Evolutionary conservation across 2,113 vertebrate species (phyloP).

Genomic region (Alethe castanea): DNA sequence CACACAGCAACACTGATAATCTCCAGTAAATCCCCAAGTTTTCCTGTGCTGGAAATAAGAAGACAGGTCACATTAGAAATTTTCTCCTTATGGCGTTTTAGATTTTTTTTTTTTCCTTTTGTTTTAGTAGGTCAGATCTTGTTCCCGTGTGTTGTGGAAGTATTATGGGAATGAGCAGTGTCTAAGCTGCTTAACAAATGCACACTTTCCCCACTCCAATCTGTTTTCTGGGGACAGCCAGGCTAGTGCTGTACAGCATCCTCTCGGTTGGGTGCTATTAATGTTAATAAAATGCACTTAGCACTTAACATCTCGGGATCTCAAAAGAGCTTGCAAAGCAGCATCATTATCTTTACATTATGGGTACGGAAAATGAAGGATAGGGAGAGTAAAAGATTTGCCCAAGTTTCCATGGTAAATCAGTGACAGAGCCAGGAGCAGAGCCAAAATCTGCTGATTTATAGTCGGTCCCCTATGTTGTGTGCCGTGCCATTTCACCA

Average conservation of each 20-base stretch:
- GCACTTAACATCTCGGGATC: conserved; percentile 56
- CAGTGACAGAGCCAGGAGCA: conserved; percentile 54
- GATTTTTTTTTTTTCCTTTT: neutral
- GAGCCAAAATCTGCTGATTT: conserved; percentile 63
- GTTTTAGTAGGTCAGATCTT: conserved; percentile 40
- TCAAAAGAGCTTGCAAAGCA: conserved; percentile 59
- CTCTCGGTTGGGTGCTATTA: conserved; percentile 56
- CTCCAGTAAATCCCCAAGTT: conserved; percentile 43
- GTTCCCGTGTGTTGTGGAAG: neutral
- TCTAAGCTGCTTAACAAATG: conserved; percentile 58
- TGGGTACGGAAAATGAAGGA: conserved; percentile 17
- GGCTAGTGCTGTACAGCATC: conserved; percentile 18
- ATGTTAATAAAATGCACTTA: conserved; percentile 65
- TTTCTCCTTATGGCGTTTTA: neutral
- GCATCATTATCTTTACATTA: conserved; percentile 67
- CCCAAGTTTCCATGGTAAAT: conserved; percentile 65
- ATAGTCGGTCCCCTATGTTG: conserved; percentile 24
- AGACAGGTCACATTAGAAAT: neutral
- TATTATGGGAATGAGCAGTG: conserved; percentile 42
- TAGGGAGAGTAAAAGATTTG: conserved; percentile 48
- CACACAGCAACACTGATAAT: neutral
- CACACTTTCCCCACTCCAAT: conserved; percentile 53
- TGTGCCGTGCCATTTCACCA: conserved; percentile 49
- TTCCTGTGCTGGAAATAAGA: conserved; percentile 2
- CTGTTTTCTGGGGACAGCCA: conserved; percentile 52